Evolutionary conservation across 2,113 vertebrate genomes (phyloP), one percentile per base, ranked within the genome.

Genomic region (Lontra canadensis): DNA sequence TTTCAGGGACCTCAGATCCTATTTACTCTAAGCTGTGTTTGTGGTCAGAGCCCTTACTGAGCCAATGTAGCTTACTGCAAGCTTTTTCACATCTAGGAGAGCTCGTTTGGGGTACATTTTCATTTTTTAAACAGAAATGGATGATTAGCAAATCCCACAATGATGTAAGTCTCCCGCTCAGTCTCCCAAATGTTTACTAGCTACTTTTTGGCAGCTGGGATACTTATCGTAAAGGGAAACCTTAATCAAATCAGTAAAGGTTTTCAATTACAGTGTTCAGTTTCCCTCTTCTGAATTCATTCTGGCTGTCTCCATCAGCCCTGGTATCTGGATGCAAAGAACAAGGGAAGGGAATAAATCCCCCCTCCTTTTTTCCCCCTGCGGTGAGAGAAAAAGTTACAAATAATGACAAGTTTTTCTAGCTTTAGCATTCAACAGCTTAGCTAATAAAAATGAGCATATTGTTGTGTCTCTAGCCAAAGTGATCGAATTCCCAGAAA

Each of bases 51-150:
- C 84, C 78, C 84, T 7, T 7, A 25, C 63, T 36, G 79, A 39
- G 47, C 26, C 44, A 87, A 25, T 6, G 36, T 2, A 61, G 69
- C 6, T 96, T 78, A 39, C 92, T 93, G 84, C 4, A 29, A 73
- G 39, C 52, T 52, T 65, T 55, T 65, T 59, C 80, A 34, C 34
- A 8, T 82, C 80, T 36, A 82, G 10, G 3, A 92, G 10, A 80
- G 31, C 92, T 97, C 87, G 96, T 96, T 92, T 89, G 69, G 76
- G 87, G 74, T 67, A 8, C 55, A 80, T 95, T 98, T 97, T 67
- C 85, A n/a, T 84, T 96, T 96, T 86, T 92, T 78, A 93, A 98
- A 96, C 73, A 92, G 96, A 97, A 98, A 89, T 93, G 88, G 61
- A 49, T 92, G 95, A 95, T 90, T 90, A 95, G 49, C 65, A 97